A percentile compares a stretch with the other conserved stretches of the same genome.
These are phyloP conservation scores for Pseudeuparius sepicola DNA, from an alignment of 2,888 invertebrate species.

Conservation along the genomic window DNA sequence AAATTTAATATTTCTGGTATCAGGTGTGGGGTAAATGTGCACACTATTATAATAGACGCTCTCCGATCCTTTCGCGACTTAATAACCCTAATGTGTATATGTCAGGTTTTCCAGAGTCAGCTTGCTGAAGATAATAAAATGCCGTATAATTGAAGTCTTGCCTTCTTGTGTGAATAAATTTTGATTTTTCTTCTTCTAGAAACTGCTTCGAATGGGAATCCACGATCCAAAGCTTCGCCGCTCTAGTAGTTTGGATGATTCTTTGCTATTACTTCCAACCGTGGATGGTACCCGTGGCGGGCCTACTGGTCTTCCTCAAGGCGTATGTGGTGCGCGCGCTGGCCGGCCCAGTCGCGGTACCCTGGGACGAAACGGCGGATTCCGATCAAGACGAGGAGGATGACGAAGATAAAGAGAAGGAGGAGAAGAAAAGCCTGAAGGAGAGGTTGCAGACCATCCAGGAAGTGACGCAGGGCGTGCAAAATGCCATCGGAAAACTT, in stretches of 20 bases:
- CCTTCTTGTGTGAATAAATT: no score
- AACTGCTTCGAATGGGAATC: slow-evolving; percentile 98
- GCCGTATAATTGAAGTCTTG: no score
- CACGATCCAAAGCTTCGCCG: slow-evolving; percentile 69
- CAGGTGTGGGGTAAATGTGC: no score
- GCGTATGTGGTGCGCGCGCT: slow-evolving; percentile 52
- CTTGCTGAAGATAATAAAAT: no score
- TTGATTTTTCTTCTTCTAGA: slow-evolving; percentile 42
- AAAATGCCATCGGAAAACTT: slow-evolving; percentile 88
- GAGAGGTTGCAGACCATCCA: slow-evolving; percentile 91
- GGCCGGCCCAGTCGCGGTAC: slow-evolving; percentile 33
- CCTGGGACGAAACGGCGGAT: slow-evolving; percentile 38
- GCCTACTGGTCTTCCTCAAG: slow-evolving; percentile 71
- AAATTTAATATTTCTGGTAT: no score
- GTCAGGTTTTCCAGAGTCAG: no score
- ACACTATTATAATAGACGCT: no score
- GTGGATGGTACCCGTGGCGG: slow-evolving; percentile 82
- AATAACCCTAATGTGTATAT: no score
- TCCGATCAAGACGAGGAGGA: slow-evolving; percentile 71
- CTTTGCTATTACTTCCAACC: slow-evolving; percentile 91
- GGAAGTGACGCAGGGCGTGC: slow-evolving; percentile 94
- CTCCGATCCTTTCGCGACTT: no score
- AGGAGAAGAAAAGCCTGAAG: slow-evolving; percentile 91
- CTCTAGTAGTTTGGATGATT: slow-evolving; percentile 75
- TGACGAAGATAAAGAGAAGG: slow-evolving; percentile 75